These are phyloP conservation scores for Scaptomyza montana DNA, from an alignment of 1,140 invertebrate species.

Conservation along the genomic window DNA sequence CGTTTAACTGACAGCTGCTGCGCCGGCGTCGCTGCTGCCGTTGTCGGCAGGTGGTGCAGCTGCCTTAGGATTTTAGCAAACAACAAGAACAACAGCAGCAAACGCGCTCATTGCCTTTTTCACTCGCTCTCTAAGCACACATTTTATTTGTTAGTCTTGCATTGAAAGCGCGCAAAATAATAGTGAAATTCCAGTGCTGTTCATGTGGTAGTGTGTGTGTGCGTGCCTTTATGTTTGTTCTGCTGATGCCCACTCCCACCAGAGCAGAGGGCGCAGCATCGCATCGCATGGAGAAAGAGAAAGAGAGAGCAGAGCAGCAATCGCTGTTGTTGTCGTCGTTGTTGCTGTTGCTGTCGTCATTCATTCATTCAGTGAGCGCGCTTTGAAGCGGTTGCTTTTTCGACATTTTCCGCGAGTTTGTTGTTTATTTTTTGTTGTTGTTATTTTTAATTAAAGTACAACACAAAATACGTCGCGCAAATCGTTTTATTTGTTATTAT, in stretches of 20 bases:
- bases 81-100: constrained; percentile 20
- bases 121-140: neutral
- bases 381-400: constrained; percentile 28
- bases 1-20: constrained; percentile 59
- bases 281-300: constrained; percentile 15
- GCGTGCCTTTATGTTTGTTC: constrained; percentile 50
- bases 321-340: constrained; percentile 5
- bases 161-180: constrained; percentile 56
- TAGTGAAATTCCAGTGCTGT: constrained; percentile 64
- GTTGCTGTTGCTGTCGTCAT: constrained; percentile 51
- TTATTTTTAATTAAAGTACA: constrained; percentile 63
- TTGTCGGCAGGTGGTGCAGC: constrained; percentile 70
- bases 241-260: constrained; percentile 27
- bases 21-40: constrained; percentile 60
- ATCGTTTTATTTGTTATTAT: constrained; percentile 54
- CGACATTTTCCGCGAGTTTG: constrained; percentile 23
- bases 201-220: constrained; percentile 29
- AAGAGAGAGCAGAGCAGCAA: constrained; percentile 6
- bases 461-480: constrained; percentile 52
- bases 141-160: constrained; percentile 33
- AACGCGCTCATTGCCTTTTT: constrained; percentile 4
- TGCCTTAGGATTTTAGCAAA: constrained; percentile 49
- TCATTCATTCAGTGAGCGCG: constrained; percentile 67
- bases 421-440: constrained; percentile 31
- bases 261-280: constrained; percentile 45